Evolutionary conservation across 2,888 invertebrate species (phyloP), one percentile per base, ranked within the genome.

Genomic region (Endomychus coccineus): DNA sequence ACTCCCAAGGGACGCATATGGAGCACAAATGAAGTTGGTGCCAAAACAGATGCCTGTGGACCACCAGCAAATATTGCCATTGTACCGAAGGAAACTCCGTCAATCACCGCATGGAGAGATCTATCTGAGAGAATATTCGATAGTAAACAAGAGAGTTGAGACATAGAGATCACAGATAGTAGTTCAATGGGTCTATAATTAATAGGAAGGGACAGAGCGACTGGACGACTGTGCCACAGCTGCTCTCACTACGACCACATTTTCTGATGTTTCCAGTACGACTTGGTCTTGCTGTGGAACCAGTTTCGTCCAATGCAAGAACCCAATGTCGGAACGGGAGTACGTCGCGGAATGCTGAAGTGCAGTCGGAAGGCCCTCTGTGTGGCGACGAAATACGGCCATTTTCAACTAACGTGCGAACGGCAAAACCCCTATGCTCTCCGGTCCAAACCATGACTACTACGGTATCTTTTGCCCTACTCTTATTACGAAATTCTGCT

Each of bases 351-450:
- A 24, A 24, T 7, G 24, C 11, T n/a, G 10, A 24, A 24, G 24
- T 24, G 24, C 10, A 9, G 24, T 24, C 24, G 24, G 10, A 24
- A 24, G 5, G 4, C 11, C 24, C 24, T 9, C 5, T 24, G 24
- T 10, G 24, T 24, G 24, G 11, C 11, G 4, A 24, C 11, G 24
- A 24, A 24, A 24, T 10, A 24, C 5, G 7, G 11, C 24, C 24
- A 11, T n/a, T 24, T 24, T 24, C 24, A 24, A 24, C 4, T 10
- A 24, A 24, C 24, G 7, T 24, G 24, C 24, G 5, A 7, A 24
- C 10, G 24, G 10, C 24, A 10, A 7, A 24, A 11, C 24, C 24
- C 7, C 24, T 5, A 24, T 24, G 24, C 24, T 24, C 24, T 24
- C 10, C 24, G 10, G 4, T 24, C 24, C 7, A 24, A 24, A 24